Conservation (phyloP, 2,888 invertebrate genomes). For the Deilephila porcellus region DNA sequence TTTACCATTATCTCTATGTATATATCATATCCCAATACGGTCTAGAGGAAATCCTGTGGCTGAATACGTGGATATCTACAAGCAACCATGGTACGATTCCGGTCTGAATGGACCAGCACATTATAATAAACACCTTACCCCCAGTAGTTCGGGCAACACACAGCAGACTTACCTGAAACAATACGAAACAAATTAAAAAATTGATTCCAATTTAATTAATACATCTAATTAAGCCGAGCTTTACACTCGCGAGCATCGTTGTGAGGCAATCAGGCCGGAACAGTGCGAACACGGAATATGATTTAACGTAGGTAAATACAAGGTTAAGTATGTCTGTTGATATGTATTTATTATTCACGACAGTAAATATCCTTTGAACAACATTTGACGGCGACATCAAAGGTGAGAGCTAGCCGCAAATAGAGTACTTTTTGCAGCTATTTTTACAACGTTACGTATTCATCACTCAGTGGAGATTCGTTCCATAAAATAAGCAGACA, state of each 20-base stretch:
- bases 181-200: background rate
- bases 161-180: slow-evolving; percentile 10
- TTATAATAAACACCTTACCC: background rate
- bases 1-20: too few species aligned
- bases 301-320: background rate
- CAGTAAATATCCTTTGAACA: background rate
- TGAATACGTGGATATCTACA: too few species aligned
- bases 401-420: slow-evolving; percentile 12
- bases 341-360: slow-evolving; percentile 1
- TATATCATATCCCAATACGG: too few species aligned
- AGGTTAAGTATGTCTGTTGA: background rate
- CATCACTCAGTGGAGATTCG: slow-evolving; percentile 11
- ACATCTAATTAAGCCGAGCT: background rate
- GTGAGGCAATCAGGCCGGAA: background rate
- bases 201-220: slow-evolving; percentile 9
- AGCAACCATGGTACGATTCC: too few species aligned
- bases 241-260: background rate
- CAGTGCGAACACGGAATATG: background rate
- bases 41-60: too few species aligned
- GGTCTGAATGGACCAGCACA: too few species aligned
- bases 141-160: background rate
- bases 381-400: slow-evolving; percentile 14
- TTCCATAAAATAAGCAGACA: slow-evolving; percentile 19
- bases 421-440: slow-evolving; percentile 22
- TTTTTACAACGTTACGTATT: slow-evolving; percentile 22